A percentile compares a stretch with the other conserved stretches of the same genome.
phyloP scores from a whole-genome alignment of 2,888 invertebrate genomes.

The Arctia plantaginis region DNA sequence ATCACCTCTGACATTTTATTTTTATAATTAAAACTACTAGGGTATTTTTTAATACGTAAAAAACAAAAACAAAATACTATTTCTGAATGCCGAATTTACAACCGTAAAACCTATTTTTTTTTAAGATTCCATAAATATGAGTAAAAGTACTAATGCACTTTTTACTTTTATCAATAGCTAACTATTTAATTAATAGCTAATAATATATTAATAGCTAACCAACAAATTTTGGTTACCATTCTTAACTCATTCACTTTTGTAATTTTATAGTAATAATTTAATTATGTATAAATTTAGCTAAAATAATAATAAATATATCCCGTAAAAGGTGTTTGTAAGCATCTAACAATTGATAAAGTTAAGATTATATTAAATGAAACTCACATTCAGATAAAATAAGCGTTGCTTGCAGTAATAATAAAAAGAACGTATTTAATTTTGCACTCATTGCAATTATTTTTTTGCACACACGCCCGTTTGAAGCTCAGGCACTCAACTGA shows the following conservation, averaged over 20 bases:
- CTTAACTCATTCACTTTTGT: background rate
- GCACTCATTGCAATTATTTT: constrained; percentile 57
- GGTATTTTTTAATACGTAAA: too few species aligned
- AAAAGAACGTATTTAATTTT: constrained; percentile 46
- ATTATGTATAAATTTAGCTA: too few species aligned
- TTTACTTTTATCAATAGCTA: too few species aligned
- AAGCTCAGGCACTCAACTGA: constrained; percentile 57
- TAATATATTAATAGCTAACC: background rate
- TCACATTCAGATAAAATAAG: constrained; percentile 59
- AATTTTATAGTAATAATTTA: background rate
- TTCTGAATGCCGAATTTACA: too few species aligned
- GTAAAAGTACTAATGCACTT: too few species aligned
- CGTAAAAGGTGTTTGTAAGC: background rate
- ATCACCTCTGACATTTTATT: background rate
- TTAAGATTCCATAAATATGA: too few species aligned
- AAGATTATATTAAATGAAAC: constrained; percentile 38
- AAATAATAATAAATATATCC: too few species aligned
- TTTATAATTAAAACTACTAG: background rate
- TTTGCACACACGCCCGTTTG: constrained; percentile 42
- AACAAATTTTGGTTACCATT: background rate
- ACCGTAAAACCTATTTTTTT: too few species aligned
- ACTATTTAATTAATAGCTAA: too few species aligned
- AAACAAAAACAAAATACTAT: too few species aligned
- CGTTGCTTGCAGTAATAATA: constrained; percentile 51
- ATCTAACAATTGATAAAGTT: background rate